These are phyloP conservation scores for Cheilosia vernalis DNA, from an alignment of 2,888 invertebrate species.

Conservation along the genomic window DNA sequence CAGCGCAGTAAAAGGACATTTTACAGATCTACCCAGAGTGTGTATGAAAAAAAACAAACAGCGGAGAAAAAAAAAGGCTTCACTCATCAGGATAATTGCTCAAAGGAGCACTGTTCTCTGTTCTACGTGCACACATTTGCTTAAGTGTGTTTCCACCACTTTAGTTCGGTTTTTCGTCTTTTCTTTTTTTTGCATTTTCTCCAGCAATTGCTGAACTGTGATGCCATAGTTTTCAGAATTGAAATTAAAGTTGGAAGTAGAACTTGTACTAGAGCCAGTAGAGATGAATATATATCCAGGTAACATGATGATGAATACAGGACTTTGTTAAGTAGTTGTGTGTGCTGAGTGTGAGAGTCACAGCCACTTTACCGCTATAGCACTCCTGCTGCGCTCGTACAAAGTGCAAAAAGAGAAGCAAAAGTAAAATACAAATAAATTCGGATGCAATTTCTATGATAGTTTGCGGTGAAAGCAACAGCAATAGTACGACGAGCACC, in stretches of 20 bases:
- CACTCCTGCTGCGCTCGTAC: constrained; percentile 23
- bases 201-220: constrained; percentile 38
- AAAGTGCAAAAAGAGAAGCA: constrained; percentile 8
- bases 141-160: constrained; percentile 31
- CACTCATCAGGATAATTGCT: constrained; percentile 53
- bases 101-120: constrained; percentile 44
- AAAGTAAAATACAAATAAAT: constrained; percentile 46
- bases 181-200: constrained; percentile 14
- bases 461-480: constrained; percentile 38
- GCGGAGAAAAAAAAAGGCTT: constrained; percentile 12
- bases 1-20: constrained; percentile 27
- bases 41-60: neutral
- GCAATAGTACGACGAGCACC: neutral
- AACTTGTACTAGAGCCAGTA: constrained; percentile 3
- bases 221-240: constrained; percentile 48
- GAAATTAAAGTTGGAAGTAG: constrained; percentile 36
- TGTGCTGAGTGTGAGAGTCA: constrained; percentile 25
- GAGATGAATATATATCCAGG: constrained; percentile 7
- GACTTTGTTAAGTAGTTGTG: constrained; percentile 39
- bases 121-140: constrained; percentile 22
- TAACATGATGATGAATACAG: constrained; percentile 42
- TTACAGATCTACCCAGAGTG: constrained; percentile 21
- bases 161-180: constrained; percentile 6
- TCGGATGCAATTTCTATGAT: constrained; percentile 39
- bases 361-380: constrained; percentile 29